phyloP scores from a whole-genome alignment of 2,888 invertebrate species.

The Chaetogeoica ovagalla region DNA sequence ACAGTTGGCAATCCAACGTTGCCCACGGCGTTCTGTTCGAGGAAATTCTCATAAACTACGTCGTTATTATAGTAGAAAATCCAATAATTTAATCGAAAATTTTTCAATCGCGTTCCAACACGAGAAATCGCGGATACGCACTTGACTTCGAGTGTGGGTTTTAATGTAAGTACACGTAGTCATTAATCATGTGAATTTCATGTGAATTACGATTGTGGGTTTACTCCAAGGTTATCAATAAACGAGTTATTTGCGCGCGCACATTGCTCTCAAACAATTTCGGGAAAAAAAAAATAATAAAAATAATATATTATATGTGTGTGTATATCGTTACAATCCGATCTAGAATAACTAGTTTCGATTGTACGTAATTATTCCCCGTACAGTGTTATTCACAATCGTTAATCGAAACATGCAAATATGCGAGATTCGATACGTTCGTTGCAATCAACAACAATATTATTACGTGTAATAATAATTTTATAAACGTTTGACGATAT shows the following conservation, averaged over 20 bases:
- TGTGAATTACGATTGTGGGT: not conserved
- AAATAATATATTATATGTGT: no score
- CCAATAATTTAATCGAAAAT: no score
- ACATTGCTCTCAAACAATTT: slow-evolving; percentile 9
- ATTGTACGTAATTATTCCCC: slow-evolving; percentile 3
- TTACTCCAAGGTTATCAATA: slow-evolving; percentile 20
- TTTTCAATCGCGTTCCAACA: no score
- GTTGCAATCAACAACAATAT: not conserved
- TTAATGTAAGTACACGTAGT: not conserved
- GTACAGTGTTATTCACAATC: not conserved
- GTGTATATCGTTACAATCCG: not conserved
- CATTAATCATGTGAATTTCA: not conserved
- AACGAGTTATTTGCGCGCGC: not conserved
- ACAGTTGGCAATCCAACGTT: no score
- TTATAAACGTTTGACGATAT: not conserved
- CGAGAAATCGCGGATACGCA: not conserved
- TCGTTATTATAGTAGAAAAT: no score
- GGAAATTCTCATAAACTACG: no score
- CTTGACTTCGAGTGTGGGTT: not conserved
- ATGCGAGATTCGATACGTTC: not conserved
- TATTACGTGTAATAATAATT: not conserved
- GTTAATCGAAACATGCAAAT: not conserved
- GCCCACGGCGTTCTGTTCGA: no score
- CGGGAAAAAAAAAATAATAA: not conserved
- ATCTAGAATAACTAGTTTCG: slow-evolving; percentile 17